These are phyloP conservation scores for Dryadula phaetusa DNA, from an alignment of 2,888 invertebrate species.

Conservation along the genomic window DNA sequence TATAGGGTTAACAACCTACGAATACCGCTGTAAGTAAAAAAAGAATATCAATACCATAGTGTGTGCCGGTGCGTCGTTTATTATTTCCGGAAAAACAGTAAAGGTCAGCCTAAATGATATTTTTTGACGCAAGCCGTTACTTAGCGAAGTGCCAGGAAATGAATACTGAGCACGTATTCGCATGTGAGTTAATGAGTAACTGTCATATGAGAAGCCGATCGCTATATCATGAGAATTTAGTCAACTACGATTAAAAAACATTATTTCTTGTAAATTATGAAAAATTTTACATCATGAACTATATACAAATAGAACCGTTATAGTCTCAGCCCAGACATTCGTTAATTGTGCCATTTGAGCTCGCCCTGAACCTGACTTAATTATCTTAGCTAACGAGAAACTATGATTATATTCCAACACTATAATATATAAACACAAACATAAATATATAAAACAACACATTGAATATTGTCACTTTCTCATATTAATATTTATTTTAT, in stretches of 20 bases:
- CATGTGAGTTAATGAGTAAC: neutral
- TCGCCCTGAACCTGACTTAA: constrained; percentile 23
- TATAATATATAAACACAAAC: neutral
- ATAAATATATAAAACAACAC: neutral
- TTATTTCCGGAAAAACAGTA: constrained; percentile 26
- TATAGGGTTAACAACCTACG: constrained; percentile 1
- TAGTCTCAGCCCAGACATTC: neutral
- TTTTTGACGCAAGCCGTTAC: constrained; percentile 2
- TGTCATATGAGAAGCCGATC: neutral
- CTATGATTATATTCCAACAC: constrained; percentile 1
- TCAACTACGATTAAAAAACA: neutral
- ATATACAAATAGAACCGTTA: neutral
- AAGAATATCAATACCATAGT: neutral
- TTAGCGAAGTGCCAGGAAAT: neutral
- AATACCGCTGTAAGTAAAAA: neutral
- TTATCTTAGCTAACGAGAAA: constrained; percentile 1
- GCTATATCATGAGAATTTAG: neutral
- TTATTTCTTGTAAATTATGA: no score
- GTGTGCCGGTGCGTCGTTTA: constrained; percentile 6
- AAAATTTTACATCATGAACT: neutral
- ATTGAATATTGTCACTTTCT: no score
- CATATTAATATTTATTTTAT: no score
- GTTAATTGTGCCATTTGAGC: neutral
- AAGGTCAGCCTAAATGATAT: constrained; percentile 21
- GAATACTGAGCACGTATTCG: neutral